These are phyloP conservation scores for Chelon auratus DNA, from an alignment of 2,797 vertebrate species.

Conservation along the genomic window DNA sequence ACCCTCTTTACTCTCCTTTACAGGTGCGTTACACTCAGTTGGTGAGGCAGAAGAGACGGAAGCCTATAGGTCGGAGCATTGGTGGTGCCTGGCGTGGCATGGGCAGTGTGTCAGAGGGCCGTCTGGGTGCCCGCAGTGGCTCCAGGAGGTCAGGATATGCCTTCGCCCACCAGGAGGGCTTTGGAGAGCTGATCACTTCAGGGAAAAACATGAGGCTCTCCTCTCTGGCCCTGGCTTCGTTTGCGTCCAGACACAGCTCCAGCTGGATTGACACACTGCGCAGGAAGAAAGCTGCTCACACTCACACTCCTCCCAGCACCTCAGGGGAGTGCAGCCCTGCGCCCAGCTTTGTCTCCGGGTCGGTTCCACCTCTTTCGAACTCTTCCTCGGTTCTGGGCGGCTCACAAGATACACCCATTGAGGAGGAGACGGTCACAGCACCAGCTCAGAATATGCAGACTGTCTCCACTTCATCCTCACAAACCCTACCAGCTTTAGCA, in stretches of 20 bases:
- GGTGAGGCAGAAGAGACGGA: conserved; percentile 90
- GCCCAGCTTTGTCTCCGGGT: conserved; percentile 72
- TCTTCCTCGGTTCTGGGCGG: conserved; percentile 70
- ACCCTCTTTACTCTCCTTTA: neutral
- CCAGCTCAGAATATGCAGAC: conserved; percentile 26
- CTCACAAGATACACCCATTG: conserved; percentile 69
- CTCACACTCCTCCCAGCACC: conserved; percentile 57
- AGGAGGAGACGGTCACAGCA: conserved; percentile 55
- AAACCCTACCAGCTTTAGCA: conserved; percentile 24
- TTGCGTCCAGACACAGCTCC: conserved; percentile 87
- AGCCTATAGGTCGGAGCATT: conserved; percentile 67
- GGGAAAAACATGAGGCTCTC: conserved; percentile 96
- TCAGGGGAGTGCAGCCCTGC: conserved; percentile 77
- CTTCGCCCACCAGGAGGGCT: conserved; percentile 96
- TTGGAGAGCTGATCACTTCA: conserved; percentile 95
- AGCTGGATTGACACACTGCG: conserved; percentile 94
- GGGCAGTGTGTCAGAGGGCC: conserved; percentile 83
- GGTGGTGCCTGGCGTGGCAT: conserved; percentile 67
- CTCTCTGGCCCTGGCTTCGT: conserved; percentile 88
- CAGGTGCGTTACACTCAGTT: conserved; percentile 95
- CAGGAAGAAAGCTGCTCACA: conserved; percentile 84
- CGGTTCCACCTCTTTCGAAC: conserved; percentile 71
- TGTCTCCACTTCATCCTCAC: conserved; percentile 14
- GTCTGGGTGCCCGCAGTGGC: conserved; percentile 79
- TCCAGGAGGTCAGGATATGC: conserved; percentile 92